Evolutionary conservation across 2,113 vertebrate species (phyloP).

Genomic region (Hoplias malabaricus): DNA sequence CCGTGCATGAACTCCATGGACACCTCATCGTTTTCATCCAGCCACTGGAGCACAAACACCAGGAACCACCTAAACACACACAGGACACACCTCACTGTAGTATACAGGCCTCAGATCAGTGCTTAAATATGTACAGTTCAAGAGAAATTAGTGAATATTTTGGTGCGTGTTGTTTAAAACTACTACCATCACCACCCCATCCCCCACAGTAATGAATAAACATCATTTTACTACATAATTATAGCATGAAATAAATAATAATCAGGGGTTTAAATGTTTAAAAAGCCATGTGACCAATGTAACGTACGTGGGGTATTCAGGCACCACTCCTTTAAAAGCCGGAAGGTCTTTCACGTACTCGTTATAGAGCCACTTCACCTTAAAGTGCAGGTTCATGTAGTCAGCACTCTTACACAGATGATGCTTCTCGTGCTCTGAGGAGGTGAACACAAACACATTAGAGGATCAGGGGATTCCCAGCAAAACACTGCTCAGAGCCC

Average conservation of each 20-base stretch:
- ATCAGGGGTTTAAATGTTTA: no score
- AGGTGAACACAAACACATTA: neutral
- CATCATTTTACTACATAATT: no score
- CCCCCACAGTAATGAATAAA: no score
- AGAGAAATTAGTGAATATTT: neutral
- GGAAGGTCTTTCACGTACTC: slow-evolving; percentile 91
- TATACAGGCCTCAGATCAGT: neutral
- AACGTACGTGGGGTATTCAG: slow-evolving; percentile 94
- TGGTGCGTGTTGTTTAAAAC: neutral
- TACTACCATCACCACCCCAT: no score
- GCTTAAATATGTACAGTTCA: no score
- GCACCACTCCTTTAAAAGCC: slow-evolving; percentile 80
- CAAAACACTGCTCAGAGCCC: no score
- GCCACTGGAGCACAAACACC: slow-evolving; percentile 96
- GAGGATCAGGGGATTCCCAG: no score
- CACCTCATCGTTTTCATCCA: slow-evolving; percentile 96
- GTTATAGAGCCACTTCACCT: slow-evolving; percentile 97
- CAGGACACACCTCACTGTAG: neutral
- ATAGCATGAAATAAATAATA: no score
- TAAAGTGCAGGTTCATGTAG: slow-evolving; percentile 99
- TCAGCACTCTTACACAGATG: slow-evolving; percentile 94
- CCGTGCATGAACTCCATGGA: slow-evolving; percentile 95
- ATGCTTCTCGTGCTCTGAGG: slow-evolving; percentile 95
- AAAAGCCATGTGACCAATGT: neutral
- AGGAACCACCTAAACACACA: slow-evolving; percentile 87